Evolutionary conservation across 2,113 vertebrate genomes (phyloP), one percentile per base, ranked within the genome.

Genomic region (Erpornis zantholeuca): DNA sequence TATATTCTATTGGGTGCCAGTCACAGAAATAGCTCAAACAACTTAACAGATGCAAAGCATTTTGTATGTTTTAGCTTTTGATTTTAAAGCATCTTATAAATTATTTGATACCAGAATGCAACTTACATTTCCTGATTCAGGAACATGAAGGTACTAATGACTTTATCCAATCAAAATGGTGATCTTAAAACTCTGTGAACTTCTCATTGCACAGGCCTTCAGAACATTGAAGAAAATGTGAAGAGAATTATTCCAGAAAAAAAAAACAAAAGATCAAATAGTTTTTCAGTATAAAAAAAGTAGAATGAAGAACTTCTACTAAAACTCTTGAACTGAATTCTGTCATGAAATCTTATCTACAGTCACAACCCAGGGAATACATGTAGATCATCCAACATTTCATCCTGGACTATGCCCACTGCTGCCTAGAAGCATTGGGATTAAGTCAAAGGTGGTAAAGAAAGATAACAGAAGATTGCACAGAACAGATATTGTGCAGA

Each of bases 1-100:
- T 96, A 88, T 91, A 54, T 94, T 95, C 38, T 92, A 88, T 69
- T 54, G 70, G 13, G 1, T 88, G 42, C 21, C 40, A 82, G 64
- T 3, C 56, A 87, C 61, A 97, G 88, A 96, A 97, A 82, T 65
- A 97, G n/a, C 73, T 93, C 88, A 93, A 94, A 88, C 3, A 4
- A 83, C 53, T 83, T 82, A 88, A 88, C 22, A 88, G 42, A 89
- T 87, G n/a, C 25, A 94, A 90, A 96, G 84, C 28, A 93, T 95
- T 91, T 93, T 79, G 33, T 65, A 29, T 63, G 33, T 29, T 94
- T 93, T 66, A 79, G 50, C 64, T 96, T 92, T 68, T 29, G 29
- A 79, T 91, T 97, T 95, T 50, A 82, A 94, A 96, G 10, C 10
- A 52, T 45, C 78, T 54, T 76, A 81, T 71, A 59, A 85, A 81